Conservation (phyloP, 2,888 invertebrate genomes). For the Eremobia ochroleuca region DNA sequence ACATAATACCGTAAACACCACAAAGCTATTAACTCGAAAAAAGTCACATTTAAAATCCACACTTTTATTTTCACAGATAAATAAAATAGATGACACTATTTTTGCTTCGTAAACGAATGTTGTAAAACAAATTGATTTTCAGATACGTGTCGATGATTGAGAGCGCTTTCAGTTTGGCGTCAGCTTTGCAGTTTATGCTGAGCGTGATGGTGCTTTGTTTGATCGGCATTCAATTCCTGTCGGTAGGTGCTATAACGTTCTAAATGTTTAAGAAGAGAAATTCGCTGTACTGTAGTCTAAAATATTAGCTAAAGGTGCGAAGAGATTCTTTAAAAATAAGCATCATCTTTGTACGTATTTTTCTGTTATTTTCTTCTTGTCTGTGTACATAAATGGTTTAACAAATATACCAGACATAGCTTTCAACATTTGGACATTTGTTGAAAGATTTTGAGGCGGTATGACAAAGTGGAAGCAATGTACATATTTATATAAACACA, state of each 20-base stretch:
- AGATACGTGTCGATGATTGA: slow-evolving; percentile 89
- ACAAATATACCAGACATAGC: neutral
- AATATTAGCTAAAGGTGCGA: neutral
- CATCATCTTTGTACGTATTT: neutral
- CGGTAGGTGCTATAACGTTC: slow-evolving; percentile 74
- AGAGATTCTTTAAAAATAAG: neutral
- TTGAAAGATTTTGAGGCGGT: neutral
- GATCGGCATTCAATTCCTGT: slow-evolving; percentile 87
- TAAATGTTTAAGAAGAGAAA: neutral
- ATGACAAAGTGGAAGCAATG: neutral
- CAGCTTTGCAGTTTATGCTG: slow-evolving; percentile 88
- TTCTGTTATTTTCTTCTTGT: neutral
- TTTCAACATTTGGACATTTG: neutral
- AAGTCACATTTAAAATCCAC: no score
- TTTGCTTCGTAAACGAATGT: slow-evolving; percentile 59
- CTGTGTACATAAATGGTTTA: neutral
- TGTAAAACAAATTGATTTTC: slow-evolving; percentile 72
- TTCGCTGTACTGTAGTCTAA: neutral
- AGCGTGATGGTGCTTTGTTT: slow-evolving; percentile 89
- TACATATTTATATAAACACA: neutral
- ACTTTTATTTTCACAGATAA: slow-evolving; percentile 37
- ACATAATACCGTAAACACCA: neutral
- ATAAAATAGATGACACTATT: slow-evolving; percentile 58
- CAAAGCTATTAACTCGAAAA: slow-evolving; percentile 12
- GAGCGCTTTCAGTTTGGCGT: slow-evolving; percentile 87